Conservation (phyloP, 2,113 vertebrate species). For the Talpa occidentalis region DNA sequence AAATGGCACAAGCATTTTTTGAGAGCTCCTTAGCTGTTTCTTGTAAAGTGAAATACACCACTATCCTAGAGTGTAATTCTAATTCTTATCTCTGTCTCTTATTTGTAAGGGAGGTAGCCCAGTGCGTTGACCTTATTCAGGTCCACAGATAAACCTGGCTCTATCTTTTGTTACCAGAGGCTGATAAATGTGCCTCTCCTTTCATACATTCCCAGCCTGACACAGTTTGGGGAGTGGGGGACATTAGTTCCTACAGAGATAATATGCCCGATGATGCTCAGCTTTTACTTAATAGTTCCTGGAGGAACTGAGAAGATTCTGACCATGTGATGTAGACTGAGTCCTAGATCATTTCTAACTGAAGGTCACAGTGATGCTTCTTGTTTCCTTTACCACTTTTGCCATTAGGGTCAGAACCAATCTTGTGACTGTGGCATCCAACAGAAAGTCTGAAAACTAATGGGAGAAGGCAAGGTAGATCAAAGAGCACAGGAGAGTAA, state of each 20-base stretch:
- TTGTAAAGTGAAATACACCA: neutral
- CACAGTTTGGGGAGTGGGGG: fast-evolving
- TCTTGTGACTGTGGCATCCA: neutral
- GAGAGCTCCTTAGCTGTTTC: neutral
- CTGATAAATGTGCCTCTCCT: neutral
- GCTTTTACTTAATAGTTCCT: neutral
- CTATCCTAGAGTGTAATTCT: neutral
- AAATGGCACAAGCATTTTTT: neutral
- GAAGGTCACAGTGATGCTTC: neutral
- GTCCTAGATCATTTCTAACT: neutral
- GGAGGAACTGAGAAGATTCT: neutral
- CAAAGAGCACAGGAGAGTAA: neutral
- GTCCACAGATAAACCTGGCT: neutral
- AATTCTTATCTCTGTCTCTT: neutral
- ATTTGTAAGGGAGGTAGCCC: neutral
- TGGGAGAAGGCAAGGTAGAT: neutral
- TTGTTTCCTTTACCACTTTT: neutral
- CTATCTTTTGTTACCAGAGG: neutral
- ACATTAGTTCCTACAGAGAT: neutral
- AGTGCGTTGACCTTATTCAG: neutral
- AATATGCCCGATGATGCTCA: no score
- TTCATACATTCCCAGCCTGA: neutral
- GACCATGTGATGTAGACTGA: neutral
- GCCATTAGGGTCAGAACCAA: neutral
- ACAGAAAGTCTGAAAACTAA: neutral